phyloP scores from a whole-genome alignment of 2,888 invertebrate species.

The Hermaeophaga mercurialis region DNA sequence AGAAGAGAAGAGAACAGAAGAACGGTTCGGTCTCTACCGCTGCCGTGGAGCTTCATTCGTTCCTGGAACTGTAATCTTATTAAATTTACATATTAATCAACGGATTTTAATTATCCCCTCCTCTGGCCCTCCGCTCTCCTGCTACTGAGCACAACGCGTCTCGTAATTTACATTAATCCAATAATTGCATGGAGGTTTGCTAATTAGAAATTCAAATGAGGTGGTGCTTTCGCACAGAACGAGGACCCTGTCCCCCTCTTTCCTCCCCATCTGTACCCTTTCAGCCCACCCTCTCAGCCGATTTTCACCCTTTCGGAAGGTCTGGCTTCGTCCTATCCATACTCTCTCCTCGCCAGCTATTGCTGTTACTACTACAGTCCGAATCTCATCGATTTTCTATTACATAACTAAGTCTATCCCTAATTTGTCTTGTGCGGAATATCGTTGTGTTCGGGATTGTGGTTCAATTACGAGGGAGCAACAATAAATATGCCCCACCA shows the following conservation, averaged over 20 bases:
- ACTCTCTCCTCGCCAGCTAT: constrained; percentile 42
- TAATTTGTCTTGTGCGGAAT: constrained; percentile 37
- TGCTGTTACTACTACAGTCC: constrained; percentile 52
- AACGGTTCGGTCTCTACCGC: constrained; percentile 34
- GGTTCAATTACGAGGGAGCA: constrained; percentile 22
- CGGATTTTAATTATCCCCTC: constrained; percentile 94
- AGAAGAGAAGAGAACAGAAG: constrained; percentile 11
- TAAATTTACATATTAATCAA: constrained; percentile 99
- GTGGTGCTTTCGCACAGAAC: constrained; percentile 42
- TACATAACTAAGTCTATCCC: constrained; percentile 49
- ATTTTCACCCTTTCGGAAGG: constrained; percentile 35
- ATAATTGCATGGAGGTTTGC: constrained; percentile 92
- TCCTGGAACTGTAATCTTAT: constrained; percentile 95
- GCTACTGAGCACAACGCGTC: constrained; percentile 60
- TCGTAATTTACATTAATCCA: constrained; percentile 79
- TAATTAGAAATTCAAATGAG: constrained; percentile 86
- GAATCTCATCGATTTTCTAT: constrained; percentile 59
- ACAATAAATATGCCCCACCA: constrained; percentile 23
- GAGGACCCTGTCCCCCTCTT: constrained; percentile 47
- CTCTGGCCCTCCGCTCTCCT: constrained; percentile 59
- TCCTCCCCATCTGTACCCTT: constrained; percentile 7
- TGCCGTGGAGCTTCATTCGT: constrained; percentile 63
- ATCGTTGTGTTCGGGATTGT: constrained; percentile 25
- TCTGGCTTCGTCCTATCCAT: constrained; percentile 31
- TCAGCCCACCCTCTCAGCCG: constrained; percentile 24